Evolutionary conservation across 2,888 invertebrate genomes (phyloP).

Genomic region (Germaria angustata): DNA sequence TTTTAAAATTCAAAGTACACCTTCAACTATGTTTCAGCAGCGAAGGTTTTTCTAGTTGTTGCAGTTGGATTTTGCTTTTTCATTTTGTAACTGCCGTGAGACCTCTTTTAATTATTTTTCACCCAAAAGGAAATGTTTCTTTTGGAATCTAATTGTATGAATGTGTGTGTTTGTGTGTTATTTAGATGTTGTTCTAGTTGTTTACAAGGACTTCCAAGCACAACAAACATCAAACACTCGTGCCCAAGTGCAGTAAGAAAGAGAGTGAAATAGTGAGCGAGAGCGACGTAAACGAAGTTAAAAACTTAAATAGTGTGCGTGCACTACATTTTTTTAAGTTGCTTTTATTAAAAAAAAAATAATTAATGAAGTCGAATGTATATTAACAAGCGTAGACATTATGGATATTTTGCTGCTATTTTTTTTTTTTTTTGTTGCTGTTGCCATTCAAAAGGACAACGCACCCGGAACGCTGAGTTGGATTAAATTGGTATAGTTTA

Average conservation of each 20-base stretch:
- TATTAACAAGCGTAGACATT: constrained; percentile 17
- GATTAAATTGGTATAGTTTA: constrained; percentile 15
- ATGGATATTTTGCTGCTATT: neutral
- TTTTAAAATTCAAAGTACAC: constrained; percentile 65
- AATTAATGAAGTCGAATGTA: constrained; percentile 61
- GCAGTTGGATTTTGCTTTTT: constrained; percentile 1
- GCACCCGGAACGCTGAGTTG: constrained; percentile 34
- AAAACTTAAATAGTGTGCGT: constrained; percentile 24
- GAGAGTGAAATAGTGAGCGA: neutral
- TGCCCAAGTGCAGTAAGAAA: neutral
- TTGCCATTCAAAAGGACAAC: constrained; percentile 45
- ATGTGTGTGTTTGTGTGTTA: neutral
- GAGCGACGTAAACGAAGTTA: neutral
- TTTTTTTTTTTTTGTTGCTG: neutral
- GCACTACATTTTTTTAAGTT: constrained; percentile 42
- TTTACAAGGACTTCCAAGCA: constrained; percentile 43
- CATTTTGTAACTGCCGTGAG: constrained; percentile 63
- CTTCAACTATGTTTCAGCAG: constrained; percentile 56
- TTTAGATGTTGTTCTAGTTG: constrained; percentile 27
- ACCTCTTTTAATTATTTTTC: constrained; percentile 67
- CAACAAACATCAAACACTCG: constrained; percentile 28
- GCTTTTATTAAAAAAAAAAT: neutral
- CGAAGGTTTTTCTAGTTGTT: constrained; percentile 24
- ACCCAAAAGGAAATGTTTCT: constrained; percentile 66
- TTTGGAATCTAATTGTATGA: constrained; percentile 33